Percentiles rank a stretch among this genome's conserved stretches.
phyloP scores from a whole-genome alignment of 2,888 invertebrate genomes.

The Chirona hameri region DNA sequence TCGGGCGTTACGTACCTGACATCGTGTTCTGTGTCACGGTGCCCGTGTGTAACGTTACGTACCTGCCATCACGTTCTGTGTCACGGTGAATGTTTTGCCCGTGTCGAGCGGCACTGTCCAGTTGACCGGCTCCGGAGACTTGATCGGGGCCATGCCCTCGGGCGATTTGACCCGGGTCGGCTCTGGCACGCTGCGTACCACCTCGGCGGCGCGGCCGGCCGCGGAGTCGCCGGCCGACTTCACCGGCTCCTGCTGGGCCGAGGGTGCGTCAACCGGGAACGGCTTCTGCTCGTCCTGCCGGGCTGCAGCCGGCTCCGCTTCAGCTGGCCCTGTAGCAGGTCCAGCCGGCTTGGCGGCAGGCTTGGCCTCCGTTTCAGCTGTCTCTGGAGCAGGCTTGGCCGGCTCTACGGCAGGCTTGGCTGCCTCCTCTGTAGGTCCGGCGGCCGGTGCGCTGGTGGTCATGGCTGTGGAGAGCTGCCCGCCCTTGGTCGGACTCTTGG shows the following conservation, averaged over 20 bases:
- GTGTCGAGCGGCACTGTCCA: conserved; percentile 93
- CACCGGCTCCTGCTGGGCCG: background rate
- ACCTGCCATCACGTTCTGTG: conserved; percentile 66
- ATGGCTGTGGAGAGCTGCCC: conserved; percentile 23
- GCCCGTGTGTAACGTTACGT: too few relatives aligned
- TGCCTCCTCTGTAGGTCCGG: background rate
- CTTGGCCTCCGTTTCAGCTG: background rate
- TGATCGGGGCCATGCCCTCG: conserved; percentile 73
- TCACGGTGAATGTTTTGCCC: conserved; percentile 88
- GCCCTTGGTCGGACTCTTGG: conserved; percentile 39
- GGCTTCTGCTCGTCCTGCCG: background rate
- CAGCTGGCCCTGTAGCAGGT: background rate
- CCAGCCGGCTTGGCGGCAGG: background rate
- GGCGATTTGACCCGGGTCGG: conserved; percentile 90
- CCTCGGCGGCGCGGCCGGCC: conserved; percentile 48
- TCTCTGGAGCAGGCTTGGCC: background rate
- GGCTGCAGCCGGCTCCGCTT: background rate
- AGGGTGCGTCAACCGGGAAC: background rate
- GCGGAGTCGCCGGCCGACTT: background rate
- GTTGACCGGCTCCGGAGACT: conserved; percentile 89
- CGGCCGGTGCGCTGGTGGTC: conserved; percentile 8
- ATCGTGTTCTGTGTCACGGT: too few relatives aligned
- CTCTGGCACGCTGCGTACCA: conserved; percentile 88
- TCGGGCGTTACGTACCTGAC: too few relatives aligned
- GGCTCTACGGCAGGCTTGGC: background rate